These are phyloP conservation scores for Cosmia trapezina DNA, from an alignment of 2,888 invertebrate species.

Conservation along the genomic window DNA sequence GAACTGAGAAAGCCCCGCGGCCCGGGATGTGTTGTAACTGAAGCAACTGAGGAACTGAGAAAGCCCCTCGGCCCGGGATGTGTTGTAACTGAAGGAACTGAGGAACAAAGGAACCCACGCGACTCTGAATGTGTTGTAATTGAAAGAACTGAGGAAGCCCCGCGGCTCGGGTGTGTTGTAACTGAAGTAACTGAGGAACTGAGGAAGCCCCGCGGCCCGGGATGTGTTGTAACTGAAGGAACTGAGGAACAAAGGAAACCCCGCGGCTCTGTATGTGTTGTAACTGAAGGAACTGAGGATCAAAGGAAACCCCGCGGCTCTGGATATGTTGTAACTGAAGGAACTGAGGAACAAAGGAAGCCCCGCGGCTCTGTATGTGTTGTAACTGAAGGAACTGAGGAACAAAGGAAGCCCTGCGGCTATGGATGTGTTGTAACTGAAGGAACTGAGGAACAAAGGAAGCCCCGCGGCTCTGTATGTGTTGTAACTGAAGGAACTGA, in stretches of 20 bases:
- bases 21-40: constrained; percentile 20
- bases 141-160: constrained; percentile 46
- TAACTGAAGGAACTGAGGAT: constrained; percentile 50
- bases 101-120: constrained; percentile 33
- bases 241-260: constrained; percentile 43
- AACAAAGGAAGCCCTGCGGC: constrained; percentile 20
- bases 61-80: constrained; percentile 13
- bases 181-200: constrained; percentile 45
- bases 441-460: constrained; percentile 45
- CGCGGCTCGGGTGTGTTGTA: constrained; percentile 14
- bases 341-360: constrained; percentile 48
- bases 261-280: constrained; percentile 5
- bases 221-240: constrained; percentile 31
- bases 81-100: constrained; percentile 40
- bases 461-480: constrained; percentile 8
- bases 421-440: constrained; percentile 26
- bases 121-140: constrained; percentile 14
- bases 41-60: constrained; percentile 41
- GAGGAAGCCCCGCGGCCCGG: constrained; percentile 11
- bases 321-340: constrained; percentile 22
- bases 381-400: constrained; percentile 51
- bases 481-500: constrained; percentile 46
- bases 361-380: neutral
- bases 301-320: constrained; percentile 22
- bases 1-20: constrained; percentile 16